phyloP scores from a whole-genome alignment of 1,140 invertebrate genomes.

The Sminthurinus signatus region DNA sequence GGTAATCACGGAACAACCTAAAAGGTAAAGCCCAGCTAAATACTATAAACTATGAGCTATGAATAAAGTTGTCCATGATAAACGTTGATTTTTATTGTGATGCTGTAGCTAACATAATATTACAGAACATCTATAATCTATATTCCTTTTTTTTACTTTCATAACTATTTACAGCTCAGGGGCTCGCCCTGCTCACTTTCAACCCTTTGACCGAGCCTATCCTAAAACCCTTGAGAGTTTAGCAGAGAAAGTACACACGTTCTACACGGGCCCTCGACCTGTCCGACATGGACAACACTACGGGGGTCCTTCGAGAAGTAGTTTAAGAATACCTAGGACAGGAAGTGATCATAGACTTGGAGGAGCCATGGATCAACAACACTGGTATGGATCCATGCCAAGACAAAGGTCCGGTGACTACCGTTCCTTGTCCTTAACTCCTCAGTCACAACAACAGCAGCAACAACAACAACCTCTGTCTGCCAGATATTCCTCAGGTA shows the following conservation, averaged over 20 bases:
- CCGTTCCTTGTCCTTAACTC: slow-evolving; percentile 23
- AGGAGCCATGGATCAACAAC: slow-evolving; percentile 15
- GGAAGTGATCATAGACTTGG: slow-evolving; percentile 69
- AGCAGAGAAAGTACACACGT: slow-evolving; percentile 81
- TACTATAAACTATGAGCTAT: too few relatives aligned
- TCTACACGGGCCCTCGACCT: slow-evolving; percentile 58
- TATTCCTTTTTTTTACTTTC: too few relatives aligned
- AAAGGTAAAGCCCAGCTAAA: too few relatives aligned
- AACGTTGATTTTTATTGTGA: too few relatives aligned
- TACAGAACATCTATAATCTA: too few relatives aligned
- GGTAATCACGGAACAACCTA: slow-evolving; percentile 84
- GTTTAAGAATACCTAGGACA: slow-evolving; percentile 61
- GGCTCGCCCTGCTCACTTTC: slow-evolving; percentile 69
- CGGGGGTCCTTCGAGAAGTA: slow-evolving; percentile 47
- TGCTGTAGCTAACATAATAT: too few relatives aligned
- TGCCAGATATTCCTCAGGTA: slow-evolving; percentile 35
- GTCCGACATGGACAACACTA: slow-evolving; percentile 52
- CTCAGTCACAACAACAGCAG: not conserved
- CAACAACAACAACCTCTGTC: slow-evolving; percentile 5
- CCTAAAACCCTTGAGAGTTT: slow-evolving; percentile 85
- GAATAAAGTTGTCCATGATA: too few relatives aligned
- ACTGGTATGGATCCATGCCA: slow-evolving; percentile 45
- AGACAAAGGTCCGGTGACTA: slow-evolving; percentile 47
- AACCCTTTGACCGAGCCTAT: slow-evolving; percentile 68
- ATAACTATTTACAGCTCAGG: too few relatives aligned